Evolutionary conservation across 2,113 vertebrate species (phyloP).

Genomic region (Natator depressus): DNA sequence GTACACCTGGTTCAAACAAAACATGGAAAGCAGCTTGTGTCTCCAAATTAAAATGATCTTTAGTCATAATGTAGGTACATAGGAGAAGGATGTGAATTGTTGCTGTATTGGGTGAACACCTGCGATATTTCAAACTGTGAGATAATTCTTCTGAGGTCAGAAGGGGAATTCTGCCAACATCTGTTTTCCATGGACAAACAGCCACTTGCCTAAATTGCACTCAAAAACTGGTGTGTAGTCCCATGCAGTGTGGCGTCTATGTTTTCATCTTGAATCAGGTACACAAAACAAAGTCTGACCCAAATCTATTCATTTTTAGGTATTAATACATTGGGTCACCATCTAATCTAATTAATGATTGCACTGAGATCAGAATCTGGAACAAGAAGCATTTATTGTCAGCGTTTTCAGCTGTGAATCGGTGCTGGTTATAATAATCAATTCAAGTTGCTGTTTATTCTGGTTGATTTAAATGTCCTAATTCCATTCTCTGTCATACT

Average conservation of each 20-base stretch:
- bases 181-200: constrained; percentile 37
- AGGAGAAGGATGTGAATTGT: not conserved
- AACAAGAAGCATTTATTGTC: not conserved
- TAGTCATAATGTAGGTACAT: constrained; percentile 4
- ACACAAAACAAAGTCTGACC: not conserved
- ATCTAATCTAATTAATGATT: not conserved
- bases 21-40: not conserved
- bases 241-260: constrained; percentile 19
- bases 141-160: constrained; percentile 9
- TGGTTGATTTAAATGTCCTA: not conserved
- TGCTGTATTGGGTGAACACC: constrained; percentile 27
- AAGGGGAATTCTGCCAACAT: constrained; percentile 34
- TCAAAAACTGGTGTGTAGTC: not conserved
- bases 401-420: not conserved
- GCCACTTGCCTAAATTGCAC: constrained; percentile 3
- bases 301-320: not conserved
- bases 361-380: not conserved
- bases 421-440: not conserved
- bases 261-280: constrained; percentile 26
- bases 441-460: not conserved
- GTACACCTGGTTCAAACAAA: not conserved
- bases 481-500: not conserved
- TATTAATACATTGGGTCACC: not conserved
- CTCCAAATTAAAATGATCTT: constrained; percentile 22
- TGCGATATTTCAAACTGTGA: constrained; percentile 51